phyloP scores from a whole-genome alignment of 1,140 invertebrate genomes.

The Bombus cullumanus region DNA sequence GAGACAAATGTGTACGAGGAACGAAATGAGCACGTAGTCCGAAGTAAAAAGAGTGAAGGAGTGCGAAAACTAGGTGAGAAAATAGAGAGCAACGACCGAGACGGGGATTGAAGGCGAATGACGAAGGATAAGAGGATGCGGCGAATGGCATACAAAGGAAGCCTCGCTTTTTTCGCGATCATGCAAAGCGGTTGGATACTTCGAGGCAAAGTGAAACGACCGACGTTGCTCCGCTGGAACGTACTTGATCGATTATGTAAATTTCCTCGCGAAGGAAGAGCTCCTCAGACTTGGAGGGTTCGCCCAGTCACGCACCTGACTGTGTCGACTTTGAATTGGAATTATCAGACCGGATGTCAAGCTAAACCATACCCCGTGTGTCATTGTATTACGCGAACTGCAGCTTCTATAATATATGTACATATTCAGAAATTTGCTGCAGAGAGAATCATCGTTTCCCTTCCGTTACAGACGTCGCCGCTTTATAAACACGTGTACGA shows the following conservation, averaged over 20 bases:
- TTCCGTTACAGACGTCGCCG: not conserved
- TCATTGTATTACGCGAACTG: not conserved
- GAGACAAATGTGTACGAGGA: not conserved
- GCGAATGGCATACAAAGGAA: slow-evolving; percentile 41
- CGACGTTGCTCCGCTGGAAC: slow-evolving; percentile 7
- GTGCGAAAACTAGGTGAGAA: not conserved
- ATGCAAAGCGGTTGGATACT: slow-evolving; percentile 39
- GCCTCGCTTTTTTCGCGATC: slow-evolving; percentile 42
- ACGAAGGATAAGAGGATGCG: slow-evolving; percentile 33
- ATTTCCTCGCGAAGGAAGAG: slow-evolving; percentile 32
- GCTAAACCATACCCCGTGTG: not conserved
- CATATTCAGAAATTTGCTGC: not conserved
- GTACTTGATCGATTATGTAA: slow-evolving; percentile 57
- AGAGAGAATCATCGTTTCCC: not conserved
- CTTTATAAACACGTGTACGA: slow-evolving; percentile 15
- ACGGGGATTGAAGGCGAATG: not conserved
- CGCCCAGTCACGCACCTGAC: slow-evolving; percentile 35
- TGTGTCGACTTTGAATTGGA: slow-evolving; percentile 11
- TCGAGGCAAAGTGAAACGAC: slow-evolving; percentile 27
- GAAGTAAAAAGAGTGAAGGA: not conserved
- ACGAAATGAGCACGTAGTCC: not conserved
- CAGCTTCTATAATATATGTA: not conserved
- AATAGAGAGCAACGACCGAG: not conserved
- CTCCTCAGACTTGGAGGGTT: slow-evolving; percentile 27
- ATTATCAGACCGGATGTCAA: slow-evolving; percentile 23